phyloP scores from a whole-genome alignment of 2,797 vertebrate genomes.

The Picus viridis region DNA sequence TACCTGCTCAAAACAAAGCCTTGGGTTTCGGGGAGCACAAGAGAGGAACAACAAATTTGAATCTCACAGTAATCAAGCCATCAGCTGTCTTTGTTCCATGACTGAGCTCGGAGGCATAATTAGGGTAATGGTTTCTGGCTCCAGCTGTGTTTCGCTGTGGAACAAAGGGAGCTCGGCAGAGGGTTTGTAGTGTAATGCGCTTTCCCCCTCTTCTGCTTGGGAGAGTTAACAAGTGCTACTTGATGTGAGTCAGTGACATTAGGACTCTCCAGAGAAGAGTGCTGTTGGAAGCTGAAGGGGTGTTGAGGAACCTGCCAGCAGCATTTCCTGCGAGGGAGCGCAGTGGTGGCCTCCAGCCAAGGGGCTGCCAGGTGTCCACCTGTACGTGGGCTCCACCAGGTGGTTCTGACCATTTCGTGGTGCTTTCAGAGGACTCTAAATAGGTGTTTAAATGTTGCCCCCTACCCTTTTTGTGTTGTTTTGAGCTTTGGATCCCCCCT shows the following conservation, averaged over 20 bases:
- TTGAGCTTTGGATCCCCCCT: neutral
- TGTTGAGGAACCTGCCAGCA: neutral
- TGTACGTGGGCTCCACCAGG: neutral
- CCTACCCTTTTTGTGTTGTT: neutral
- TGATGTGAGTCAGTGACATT: neutral
- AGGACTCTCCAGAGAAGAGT: neutral
- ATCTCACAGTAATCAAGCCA: constrained; percentile 49
- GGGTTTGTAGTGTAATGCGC: constrained; percentile 27
- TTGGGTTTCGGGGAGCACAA: neutral
- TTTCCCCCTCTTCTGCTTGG: neutral
- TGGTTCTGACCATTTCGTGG: neutral
- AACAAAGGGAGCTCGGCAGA: constrained; percentile 49
- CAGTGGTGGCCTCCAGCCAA: neutral
- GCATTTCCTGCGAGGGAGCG: fast-evolving
- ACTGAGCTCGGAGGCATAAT: constrained; percentile 48
- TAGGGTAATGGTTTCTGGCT: constrained; percentile 60
- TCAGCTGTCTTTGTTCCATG: constrained; percentile 63
- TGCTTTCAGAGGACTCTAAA: neutral
- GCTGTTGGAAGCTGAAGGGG: neutral
- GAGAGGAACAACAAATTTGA: constrained; percentile 42
- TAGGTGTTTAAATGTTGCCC: neutral
- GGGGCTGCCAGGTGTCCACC: neutral
- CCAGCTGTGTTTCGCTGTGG: constrained; percentile 53
- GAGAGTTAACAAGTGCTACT: neutral
- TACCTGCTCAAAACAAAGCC: neutral